A percentile compares a stretch with the other conserved stretches of the same genome.
Conservation (phyloP, 1,140 invertebrate genomes). For the Berghia stephanieae region DNA sequence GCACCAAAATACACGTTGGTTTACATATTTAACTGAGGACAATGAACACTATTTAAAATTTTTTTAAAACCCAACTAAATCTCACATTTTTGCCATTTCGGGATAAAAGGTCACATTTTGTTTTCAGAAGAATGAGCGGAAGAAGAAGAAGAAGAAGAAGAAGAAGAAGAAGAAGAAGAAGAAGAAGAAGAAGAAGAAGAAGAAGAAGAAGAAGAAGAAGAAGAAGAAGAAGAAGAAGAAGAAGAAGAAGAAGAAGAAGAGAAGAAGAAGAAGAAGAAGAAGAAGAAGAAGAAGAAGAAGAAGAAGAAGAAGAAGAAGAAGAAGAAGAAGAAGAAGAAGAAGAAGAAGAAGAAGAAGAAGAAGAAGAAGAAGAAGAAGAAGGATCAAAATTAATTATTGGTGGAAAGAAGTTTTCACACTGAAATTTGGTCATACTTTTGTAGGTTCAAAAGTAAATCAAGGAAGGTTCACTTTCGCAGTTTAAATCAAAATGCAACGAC, state of each 20-base stretch:
- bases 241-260: background rate
- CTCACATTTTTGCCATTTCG: no score
- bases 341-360: background rate
- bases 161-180: background rate
- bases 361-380: conserved; percentile 8
- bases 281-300: background rate
- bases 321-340: background rate
- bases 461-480: no score
- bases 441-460: no score
- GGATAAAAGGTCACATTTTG: no score
- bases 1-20: no score
- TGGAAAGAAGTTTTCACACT: no score
- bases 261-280: background rate
- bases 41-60: no score
- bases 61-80: no score
- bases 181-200: background rate
- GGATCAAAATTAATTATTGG: background rate
- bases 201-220: background rate
- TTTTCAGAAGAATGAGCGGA: no score
- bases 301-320: background rate
- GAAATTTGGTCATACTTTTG: no score
- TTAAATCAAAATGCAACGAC: no score
- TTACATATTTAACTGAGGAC: no score
- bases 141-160: background rate
- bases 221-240: background rate